A percentile compares a stretch with the other conserved stretches of the same genome.
Evolutionary conservation across 1,140 invertebrate species (phyloP).

Genomic region (Sycophila sp.): DNA sequence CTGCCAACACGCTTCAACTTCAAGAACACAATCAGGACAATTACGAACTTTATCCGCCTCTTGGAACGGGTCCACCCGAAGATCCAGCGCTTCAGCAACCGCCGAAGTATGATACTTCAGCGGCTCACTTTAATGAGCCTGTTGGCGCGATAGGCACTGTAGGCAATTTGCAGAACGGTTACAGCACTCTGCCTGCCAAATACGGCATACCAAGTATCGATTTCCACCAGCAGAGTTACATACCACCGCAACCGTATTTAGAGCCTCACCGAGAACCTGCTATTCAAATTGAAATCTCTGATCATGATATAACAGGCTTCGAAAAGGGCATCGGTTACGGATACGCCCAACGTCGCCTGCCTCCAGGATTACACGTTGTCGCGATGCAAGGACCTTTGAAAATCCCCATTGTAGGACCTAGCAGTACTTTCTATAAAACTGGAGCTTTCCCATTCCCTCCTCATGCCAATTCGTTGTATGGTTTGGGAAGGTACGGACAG

Average conservation of each 20-base stretch:
- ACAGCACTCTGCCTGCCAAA: neutral
- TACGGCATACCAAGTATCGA: neutral
- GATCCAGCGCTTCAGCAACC: neutral
- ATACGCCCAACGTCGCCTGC: neutral
- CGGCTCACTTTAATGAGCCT: neutral
- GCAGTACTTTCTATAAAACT: conserved; percentile 11
- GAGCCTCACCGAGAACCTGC: neutral
- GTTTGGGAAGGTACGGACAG: neutral
- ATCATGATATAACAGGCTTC: conserved; percentile 21
- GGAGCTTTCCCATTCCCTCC: neutral
- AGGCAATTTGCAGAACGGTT: neutral
- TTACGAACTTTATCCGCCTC: conserved; percentile 21
- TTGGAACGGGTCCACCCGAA: neutral
- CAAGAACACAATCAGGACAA: conserved; percentile 11
- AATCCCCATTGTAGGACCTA: conserved; percentile 27
- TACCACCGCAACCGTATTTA: neutral
- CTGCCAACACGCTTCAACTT: neutral
- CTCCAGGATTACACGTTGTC: neutral
- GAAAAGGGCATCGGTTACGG: neutral
- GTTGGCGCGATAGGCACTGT: no score
- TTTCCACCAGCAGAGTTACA: neutral
- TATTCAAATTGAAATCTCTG: conserved; percentile 12
- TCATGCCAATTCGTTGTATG: neutral
- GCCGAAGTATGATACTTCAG: neutral
- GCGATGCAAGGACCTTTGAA: conserved; percentile 10